Base-by-base conservation (phyloP, 2,113 vertebrate species). In the Oxyruncus cristatus region DNA sequence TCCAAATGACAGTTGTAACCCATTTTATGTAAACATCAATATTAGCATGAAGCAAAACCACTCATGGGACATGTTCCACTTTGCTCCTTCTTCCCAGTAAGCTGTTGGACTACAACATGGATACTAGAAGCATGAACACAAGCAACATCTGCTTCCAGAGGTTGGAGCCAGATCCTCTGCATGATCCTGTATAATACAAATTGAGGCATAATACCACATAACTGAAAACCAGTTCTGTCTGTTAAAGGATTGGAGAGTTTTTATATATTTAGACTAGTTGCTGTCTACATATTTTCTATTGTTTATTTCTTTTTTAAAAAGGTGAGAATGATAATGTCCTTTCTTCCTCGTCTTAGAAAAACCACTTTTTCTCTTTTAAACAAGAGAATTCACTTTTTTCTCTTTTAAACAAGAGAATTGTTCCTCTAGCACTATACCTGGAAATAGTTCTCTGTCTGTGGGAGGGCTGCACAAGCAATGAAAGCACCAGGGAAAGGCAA, bases 61-160 rank as follows among this genome's bases (percentile, higher is more conserved):
- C 30, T 66, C 42, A 63, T 62, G 71, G 71, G 66, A 91, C 0
- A 0, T 70, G 58, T 73, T 50, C 59, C 59, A 76, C 63, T 89
- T 88, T 33, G 21, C 39, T 85, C 23, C 77, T 82, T 76, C 77
- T 88, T 89, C 68, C 66, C 78, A 82, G 65, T 24, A 30, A 73
- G 30, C 20, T 37, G 88, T 92, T 80, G 63, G 41, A 80, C 44
- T 85, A n/a, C 62, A 56, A 41, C 16, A 32, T 16, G 28, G n/a
- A 73, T 86, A 59, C 37, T 63, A 46, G 30, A 62, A 33, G 33
- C 13, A 87, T 42, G 63, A 82, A 53, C 58, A 49, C 53, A 73
- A 85, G 39, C 7, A 89, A 89, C n/a, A 46, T 89, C 81, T 93
- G 58, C 46, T 94, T 88, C n/a, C 53, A 93, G 77, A 96, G 42